A percentile compares a stretch with the other conserved stretches of the same genome.
Conservation (phyloP, 1,140 invertebrate species). For the Sminthurides bifidus region DNA sequence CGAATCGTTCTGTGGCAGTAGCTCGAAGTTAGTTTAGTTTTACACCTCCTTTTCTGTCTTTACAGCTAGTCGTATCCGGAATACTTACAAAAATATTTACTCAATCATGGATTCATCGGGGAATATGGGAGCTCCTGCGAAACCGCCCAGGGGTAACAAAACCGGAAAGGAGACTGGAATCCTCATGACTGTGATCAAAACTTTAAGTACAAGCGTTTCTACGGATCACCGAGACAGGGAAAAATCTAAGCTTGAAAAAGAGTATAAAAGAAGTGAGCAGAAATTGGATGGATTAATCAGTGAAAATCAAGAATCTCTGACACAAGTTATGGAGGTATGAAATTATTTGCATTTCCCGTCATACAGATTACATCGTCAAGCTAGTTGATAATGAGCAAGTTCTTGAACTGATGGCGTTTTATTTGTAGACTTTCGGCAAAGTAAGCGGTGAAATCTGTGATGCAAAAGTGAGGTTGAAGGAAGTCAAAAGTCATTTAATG, state of each 20-base stretch:
- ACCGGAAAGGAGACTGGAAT: conserved; percentile 43
- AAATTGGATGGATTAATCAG: conserved; percentile 77
- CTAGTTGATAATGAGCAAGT: conserved; percentile 2
- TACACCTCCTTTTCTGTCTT: no score
- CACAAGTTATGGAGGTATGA: conserved; percentile 64
- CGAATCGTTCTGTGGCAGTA: no score
- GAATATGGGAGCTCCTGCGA: no score
- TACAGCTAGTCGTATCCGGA: no score
- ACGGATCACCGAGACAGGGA: conserved; percentile 89
- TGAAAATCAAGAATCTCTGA: conserved; percentile 74
- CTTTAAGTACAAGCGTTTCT: conserved; percentile 79
- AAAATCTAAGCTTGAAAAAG: conserved; percentile 82
- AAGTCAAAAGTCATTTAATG: conserved; percentile 75
- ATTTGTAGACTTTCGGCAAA: conserved; percentile 57
- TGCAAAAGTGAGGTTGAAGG: conserved; percentile 67
- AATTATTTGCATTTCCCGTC: neutral
- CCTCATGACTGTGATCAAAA: conserved; percentile 83
- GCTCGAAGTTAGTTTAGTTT: no score
- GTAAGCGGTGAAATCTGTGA: conserved; percentile 63
- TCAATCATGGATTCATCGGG: no score
- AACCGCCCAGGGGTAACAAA: conserved; percentile 23
- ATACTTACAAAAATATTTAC: no score
- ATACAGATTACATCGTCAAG: neutral
- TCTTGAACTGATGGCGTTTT: neutral
- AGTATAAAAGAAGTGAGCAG: conserved; percentile 81